These are phyloP conservation scores for Capromys pilorides DNA, from an alignment of 2,797 vertebrate species.

Conservation along the genomic window DNA sequence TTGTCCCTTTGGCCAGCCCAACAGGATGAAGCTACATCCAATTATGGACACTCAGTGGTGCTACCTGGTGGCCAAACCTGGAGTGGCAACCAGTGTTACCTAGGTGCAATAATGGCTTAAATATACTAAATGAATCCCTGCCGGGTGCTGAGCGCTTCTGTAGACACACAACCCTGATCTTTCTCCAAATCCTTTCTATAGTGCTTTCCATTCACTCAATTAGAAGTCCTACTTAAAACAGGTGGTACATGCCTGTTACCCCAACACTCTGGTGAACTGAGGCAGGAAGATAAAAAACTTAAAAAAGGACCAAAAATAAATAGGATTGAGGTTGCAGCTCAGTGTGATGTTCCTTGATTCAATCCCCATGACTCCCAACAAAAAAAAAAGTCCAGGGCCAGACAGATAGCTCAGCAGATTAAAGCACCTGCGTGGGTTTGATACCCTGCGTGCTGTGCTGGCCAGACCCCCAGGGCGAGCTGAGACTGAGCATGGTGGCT, in stretches of 20 bases:
- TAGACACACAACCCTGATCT: too few relatives aligned
- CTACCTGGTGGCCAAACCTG: not conserved
- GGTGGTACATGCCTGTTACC: not conserved
- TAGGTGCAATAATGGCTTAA: not conserved
- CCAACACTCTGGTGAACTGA: not conserved
- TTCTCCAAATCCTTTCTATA: not conserved
- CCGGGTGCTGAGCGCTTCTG: accelerated
- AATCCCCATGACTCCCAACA: not conserved
- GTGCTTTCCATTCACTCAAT: not conserved
- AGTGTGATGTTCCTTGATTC: not conserved
- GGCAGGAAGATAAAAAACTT: not conserved
- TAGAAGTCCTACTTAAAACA: not conserved
- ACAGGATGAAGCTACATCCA: not conserved
- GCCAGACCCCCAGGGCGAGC: too few relatives aligned
- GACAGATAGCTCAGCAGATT: too few relatives aligned
- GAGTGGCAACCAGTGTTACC: not conserved
- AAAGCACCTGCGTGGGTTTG: too few relatives aligned
- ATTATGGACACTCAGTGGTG: not conserved
- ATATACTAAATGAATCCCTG: not conserved
- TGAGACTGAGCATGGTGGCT: too few relatives aligned
- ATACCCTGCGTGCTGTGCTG: too few relatives aligned
- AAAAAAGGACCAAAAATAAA: not conserved
- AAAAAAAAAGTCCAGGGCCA: not conserved
- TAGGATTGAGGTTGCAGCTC: not conserved
- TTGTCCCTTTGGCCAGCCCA: not conserved